These are phyloP conservation scores for Nycticebus coucang DNA, from an alignment of 2,113 vertebrate species.

Conservation along the genomic window DNA sequence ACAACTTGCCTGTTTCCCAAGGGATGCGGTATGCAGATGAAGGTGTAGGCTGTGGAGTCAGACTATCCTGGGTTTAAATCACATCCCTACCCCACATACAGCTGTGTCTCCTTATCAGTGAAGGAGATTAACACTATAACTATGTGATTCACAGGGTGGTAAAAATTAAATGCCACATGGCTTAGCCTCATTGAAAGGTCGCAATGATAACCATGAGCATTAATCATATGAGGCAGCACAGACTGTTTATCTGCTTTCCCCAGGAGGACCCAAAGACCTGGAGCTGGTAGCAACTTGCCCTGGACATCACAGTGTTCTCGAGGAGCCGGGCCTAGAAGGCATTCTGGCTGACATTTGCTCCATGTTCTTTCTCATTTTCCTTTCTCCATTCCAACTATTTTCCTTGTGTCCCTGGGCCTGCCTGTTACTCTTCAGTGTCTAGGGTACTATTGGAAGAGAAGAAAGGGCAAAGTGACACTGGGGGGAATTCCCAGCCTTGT, in stretches of 20 bases:
- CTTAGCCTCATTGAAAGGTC: neutral
- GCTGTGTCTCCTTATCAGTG: neutral
- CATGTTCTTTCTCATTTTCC: neutral
- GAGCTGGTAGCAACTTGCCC: neutral
- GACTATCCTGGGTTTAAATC: neutral
- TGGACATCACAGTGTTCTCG: neutral
- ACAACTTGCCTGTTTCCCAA: neutral
- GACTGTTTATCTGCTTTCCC: neutral
- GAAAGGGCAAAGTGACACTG: slow-evolving; percentile 42
- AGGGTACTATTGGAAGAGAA: neutral
- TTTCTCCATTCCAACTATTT: neutral
- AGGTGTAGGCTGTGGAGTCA: neutral
- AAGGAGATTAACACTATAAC: neutral
- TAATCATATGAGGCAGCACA: neutral
- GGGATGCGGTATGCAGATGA: neutral
- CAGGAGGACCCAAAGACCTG: neutral
- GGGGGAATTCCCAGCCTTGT: slow-evolving; percentile 52
- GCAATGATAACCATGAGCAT: neutral
- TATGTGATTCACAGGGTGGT: neutral
- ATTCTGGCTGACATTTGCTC: neutral
- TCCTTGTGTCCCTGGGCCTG: neutral
- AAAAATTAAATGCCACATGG: neutral
- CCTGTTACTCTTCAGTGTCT: slow-evolving; percentile 15
- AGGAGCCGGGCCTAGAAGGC: neutral
- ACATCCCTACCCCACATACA: neutral